Conservation (phyloP, 2,888 invertebrate species). For the Flabesymbios commensalis region DNA sequence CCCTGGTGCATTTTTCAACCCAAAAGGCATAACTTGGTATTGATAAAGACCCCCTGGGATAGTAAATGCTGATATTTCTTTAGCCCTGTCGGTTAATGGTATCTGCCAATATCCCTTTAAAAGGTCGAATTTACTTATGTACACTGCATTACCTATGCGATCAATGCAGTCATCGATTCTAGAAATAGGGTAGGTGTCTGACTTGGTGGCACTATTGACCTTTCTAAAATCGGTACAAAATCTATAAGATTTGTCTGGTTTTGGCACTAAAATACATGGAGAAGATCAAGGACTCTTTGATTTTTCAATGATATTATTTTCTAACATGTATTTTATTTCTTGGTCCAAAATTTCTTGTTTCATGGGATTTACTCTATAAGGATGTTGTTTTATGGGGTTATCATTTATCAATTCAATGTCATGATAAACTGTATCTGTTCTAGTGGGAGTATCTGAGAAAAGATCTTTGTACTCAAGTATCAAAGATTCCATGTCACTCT, state of each 20-base stretch:
- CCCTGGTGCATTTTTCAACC: background rate
- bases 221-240: background rate
- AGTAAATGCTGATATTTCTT: constrained; percentile 1
- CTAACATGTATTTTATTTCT: background rate
- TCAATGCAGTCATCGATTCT: constrained; percentile 1
- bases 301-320: background rate
- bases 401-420: background rate
- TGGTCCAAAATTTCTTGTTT: background rate
- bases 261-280: background rate
- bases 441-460: background rate
- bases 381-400: background rate
- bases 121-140: background rate
- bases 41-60: background rate
- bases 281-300: background rate
- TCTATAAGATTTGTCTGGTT: background rate
- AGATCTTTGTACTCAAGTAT: background rate
- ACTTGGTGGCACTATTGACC: background rate
- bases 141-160: background rate
- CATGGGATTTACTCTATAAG: background rate
- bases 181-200: background rate
- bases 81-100: background rate
- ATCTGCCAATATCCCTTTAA: constrained; percentile 3
- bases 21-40: constrained; percentile 3
- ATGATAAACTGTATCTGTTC: background rate
- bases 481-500: background rate